Evolutionary conservation across 2,797 vertebrate genomes (phyloP).

Genomic region (Sebastes taczanowskii): DNA sequence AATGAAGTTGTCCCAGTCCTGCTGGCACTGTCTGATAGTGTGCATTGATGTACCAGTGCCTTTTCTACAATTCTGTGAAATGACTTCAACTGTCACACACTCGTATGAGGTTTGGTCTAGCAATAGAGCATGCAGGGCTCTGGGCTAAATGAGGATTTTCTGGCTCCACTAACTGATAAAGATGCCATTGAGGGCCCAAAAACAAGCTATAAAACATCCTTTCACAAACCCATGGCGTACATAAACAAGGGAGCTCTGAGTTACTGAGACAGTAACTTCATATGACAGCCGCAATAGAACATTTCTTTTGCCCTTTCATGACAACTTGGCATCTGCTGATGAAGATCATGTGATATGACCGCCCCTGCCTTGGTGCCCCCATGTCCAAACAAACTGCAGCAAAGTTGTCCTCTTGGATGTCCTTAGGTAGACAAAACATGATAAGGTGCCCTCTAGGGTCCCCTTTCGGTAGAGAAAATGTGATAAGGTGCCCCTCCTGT

Average conservation of each 20-base stretch:
- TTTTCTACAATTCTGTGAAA: neutral
- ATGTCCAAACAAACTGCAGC: no score
- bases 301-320: neutral
- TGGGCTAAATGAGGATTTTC: conserved; percentile 1
- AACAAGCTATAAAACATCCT: neutral
- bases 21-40: neutral
- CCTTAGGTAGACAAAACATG: no score
- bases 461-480: no score
- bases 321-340: neutral
- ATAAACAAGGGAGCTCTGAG: neutral
- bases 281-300: neutral
- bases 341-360: neutral
- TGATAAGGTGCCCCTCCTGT: no score
- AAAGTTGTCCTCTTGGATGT: no score
- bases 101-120: neutral
- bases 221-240: neutral
- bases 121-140: neutral
- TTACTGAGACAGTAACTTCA: neutral
- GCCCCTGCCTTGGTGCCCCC: no score
- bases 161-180: neutral
- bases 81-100: neutral
- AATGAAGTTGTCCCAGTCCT: neutral
- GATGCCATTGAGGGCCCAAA: neutral
- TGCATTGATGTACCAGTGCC: neutral
- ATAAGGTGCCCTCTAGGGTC: no score